phyloP scores from a whole-genome alignment of 2,888 invertebrate genomes.

The Lomographa bimaculata region DNA sequence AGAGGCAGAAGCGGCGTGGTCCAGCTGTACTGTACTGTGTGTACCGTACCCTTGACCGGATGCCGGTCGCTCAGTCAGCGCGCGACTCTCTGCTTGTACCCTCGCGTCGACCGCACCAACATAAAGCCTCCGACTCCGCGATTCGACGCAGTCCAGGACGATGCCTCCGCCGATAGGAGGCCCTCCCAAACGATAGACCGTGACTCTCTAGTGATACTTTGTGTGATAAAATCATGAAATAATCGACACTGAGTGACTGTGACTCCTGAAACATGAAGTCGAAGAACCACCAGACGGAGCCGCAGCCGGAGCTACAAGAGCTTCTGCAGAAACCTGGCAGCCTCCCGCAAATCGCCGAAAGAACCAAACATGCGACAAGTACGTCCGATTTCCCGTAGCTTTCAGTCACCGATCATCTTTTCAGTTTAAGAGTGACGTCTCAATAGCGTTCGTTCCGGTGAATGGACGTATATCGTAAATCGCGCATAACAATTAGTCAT shows the following conservation, averaged over 20 bases:
- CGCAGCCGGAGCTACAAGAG: slow-evolving; percentile 70
- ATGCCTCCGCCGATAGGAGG: slow-evolving; percentile 52
- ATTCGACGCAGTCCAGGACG: slow-evolving; percentile 49
- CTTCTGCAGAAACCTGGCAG: slow-evolving; percentile 65
- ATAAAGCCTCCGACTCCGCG: slow-evolving; percentile 47
- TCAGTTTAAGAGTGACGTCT: slow-evolving; percentile 51
- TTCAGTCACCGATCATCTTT: slow-evolving; percentile 41
- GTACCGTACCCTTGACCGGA: slow-evolving; percentile 66
- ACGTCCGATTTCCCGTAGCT: slow-evolving; percentile 51
- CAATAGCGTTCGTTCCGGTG: slow-evolving; percentile 64
- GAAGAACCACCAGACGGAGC: slow-evolving; percentile 46
- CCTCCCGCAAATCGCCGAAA: slow-evolving; percentile 49
- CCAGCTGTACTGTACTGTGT: slow-evolving; percentile 26
- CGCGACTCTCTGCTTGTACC: slow-evolving; percentile 64
- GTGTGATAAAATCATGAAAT: slow-evolving; percentile 37
- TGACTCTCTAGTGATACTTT: slow-evolving; percentile 22
- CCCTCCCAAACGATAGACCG: slow-evolving; percentile 12
- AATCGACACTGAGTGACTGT: slow-evolving; percentile 45
- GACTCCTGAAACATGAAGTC: slow-evolving; percentile 62
- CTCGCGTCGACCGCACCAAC: slow-evolving; percentile 57
- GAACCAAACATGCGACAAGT: slow-evolving; percentile 62
- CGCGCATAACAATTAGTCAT: slow-evolving; percentile 50
- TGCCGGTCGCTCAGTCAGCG: slow-evolving; percentile 64
- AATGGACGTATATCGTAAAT: slow-evolving; percentile 53
- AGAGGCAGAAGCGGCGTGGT: slow-evolving; percentile 16